A percentile compares a stretch with the other conserved stretches of the same genome.
Conservation (phyloP, 2,888 invertebrate genomes). For the Caenorhabditis macrosperma region DNA sequence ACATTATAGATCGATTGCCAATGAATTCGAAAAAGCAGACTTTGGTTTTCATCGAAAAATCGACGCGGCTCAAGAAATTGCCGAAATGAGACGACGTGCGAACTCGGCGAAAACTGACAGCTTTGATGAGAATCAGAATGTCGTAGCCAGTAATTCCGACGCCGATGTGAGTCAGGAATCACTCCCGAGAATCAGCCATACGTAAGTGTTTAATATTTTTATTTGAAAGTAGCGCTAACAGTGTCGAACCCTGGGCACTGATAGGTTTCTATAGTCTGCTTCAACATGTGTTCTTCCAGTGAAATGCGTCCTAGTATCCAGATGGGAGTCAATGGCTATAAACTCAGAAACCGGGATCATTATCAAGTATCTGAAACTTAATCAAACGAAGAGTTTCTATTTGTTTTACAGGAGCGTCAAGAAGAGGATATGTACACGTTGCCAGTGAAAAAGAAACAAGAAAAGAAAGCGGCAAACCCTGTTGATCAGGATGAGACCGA, state of each 20-base stretch:
- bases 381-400: neutral
- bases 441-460: slow-evolving; percentile 13
- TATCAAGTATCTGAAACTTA: neutral
- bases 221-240: too few relatives aligned
- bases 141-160: neutral
- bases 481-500: neutral
- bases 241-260: too few relatives aligned
- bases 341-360: slow-evolving; percentile 18
- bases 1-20: slow-evolving; percentile 20
- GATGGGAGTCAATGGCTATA: slow-evolving; percentile 49
- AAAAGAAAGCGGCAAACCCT: neutral
- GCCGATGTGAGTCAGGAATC: slow-evolving; percentile 25
- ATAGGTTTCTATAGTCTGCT: too few relatives aligned
- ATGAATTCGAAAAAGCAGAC: slow-evolving; percentile 46
- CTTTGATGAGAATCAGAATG: slow-evolving; percentile 49
- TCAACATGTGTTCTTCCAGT: slow-evolving; percentile 1
- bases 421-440: slow-evolving; percentile 35
- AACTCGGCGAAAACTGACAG: neutral
- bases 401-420: neutral
- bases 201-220: slow-evolving; percentile 6
- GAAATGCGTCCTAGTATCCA: slow-evolving; percentile 55
- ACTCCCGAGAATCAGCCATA: slow-evolving; percentile 40
- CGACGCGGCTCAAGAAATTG: slow-evolving; percentile 46
- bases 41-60: slow-evolving; percentile 50
- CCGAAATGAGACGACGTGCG: slow-evolving; percentile 22